A percentile compares a stretch with the other conserved stretches of the same genome.
These are phyloP conservation scores for Distichodus sexfasciatus DNA, from an alignment of 2,797 vertebrate genomes.

Conservation along the genomic window DNA sequence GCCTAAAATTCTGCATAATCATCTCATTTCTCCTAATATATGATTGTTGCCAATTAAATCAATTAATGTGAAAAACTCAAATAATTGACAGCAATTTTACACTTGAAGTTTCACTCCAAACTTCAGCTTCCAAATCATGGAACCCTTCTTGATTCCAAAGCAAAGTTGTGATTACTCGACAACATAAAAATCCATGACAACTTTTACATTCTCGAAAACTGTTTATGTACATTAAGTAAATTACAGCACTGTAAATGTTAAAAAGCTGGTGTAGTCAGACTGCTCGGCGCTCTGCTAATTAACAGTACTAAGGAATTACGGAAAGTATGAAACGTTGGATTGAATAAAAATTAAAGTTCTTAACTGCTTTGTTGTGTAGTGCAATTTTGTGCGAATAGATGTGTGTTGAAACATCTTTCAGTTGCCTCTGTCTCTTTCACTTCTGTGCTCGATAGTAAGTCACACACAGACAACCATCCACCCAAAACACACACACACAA, in stretches of 20 bases:
- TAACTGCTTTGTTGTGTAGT: constrained; percentile 53
- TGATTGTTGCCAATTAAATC: too few relatives aligned
- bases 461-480: constrained; percentile 3
- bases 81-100: too few relatives aligned
- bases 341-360: constrained; percentile 62
- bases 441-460: constrained; percentile 5
- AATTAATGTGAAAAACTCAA: not conserved
- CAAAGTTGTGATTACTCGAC: not conserved
- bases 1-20: not conserved
- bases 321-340: constrained; percentile 41
- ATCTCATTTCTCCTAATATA: not conserved
- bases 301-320: constrained; percentile 31
- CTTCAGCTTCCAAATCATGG: not conserved
- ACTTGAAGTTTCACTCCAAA: too few relatives aligned
- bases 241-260: constrained; percentile 41
- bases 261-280: constrained; percentile 55
- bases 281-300: constrained; percentile 52
- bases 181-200: not conserved
- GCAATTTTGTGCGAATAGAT: constrained; percentile 34
- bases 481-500: constrained; percentile 16
- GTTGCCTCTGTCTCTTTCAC: constrained; percentile 16
- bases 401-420: not conserved
- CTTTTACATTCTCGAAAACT: not conserved
- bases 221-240: constrained; percentile 22
- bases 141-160: not conserved